Conservation (phyloP, 2,113 vertebrate genomes). For the Larimichthys crocea region DNA sequence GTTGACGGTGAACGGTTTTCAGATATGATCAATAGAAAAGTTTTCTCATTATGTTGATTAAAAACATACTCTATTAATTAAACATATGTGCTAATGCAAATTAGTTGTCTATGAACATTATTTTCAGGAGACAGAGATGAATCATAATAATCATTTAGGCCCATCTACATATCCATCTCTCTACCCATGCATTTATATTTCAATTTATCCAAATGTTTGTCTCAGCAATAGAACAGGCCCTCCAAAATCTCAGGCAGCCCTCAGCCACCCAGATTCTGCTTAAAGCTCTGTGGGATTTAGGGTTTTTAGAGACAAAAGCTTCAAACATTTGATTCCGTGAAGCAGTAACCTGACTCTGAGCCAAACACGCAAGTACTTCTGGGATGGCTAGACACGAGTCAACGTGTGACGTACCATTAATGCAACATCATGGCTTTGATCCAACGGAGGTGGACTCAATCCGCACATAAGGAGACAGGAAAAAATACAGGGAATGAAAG, state of each 20-base stretch:
- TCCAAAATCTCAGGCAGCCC: constrained; percentile 12
- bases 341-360: constrained; percentile 45
- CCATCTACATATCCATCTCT: neutral
- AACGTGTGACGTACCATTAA: constrained; percentile 51
- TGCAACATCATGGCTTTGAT: constrained; percentile 66
- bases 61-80: neutral
- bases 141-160: neutral
- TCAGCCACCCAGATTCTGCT: constrained; percentile 31
- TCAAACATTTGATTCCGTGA: constrained; percentile 59
- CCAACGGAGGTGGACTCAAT: constrained; percentile 41
- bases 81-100: constrained; percentile 8
- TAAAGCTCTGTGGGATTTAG: constrained; percentile 57
- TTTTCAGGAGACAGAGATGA: constrained; percentile 11
- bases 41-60: constrained; percentile 26
- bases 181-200: neutral
- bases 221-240: neutral
- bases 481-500: neutral
- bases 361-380: constrained; percentile 53
- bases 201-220: constrained; percentile 5
- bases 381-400: constrained; percentile 37
- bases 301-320: constrained; percentile 64
- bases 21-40: constrained; percentile 9
- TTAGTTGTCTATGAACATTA: neutral
- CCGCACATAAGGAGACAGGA: constrained; percentile 21
- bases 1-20: neutral